Conservation (phyloP, 2,113 vertebrate genomes). For the Hippocampus guttulatus region DNA sequence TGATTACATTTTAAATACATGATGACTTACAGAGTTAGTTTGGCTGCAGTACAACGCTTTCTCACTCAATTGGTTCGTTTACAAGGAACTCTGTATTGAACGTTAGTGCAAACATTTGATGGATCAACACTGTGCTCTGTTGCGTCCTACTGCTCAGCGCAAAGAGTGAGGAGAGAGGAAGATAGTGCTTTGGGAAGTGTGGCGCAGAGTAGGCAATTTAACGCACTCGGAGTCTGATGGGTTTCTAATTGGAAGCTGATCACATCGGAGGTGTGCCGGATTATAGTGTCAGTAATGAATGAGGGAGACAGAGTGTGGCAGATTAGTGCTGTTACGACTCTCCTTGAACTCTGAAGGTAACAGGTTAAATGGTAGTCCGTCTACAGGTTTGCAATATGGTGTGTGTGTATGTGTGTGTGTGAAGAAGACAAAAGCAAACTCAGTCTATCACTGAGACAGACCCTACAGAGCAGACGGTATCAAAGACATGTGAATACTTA, state of each 20-base stretch:
- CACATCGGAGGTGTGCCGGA: conserved; percentile 65
- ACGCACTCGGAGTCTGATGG: conserved; percentile 65
- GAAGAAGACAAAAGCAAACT: neutral
- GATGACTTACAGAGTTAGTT: conserved; percentile 14
- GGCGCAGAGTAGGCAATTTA: conserved; percentile 65
- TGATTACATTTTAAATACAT: neutral
- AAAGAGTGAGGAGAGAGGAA: conserved; percentile 31
- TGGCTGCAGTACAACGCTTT: neutral
- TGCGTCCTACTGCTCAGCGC: conserved; percentile 31
- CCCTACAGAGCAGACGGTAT: too few relatives aligned
- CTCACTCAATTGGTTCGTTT: conserved; percentile 38
- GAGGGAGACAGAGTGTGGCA: conserved; percentile 56
- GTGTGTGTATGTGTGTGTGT: neutral
- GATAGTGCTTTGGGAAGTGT: conserved; percentile 50
- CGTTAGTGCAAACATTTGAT: conserved; percentile 45
- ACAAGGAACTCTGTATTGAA: conserved; percentile 18
- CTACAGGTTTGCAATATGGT: conserved; percentile 6
- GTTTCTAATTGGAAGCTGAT: conserved; percentile 71
- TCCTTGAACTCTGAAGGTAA: conserved; percentile 33
- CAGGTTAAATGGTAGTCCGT: conserved; percentile 20
- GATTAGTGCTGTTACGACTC: conserved; percentile 59
- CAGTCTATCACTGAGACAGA: too few relatives aligned
- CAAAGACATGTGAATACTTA: too few relatives aligned
- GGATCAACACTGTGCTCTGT: conserved; percentile 41
- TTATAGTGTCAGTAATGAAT: conserved; percentile 65